Conservation (phyloP, 2,888 invertebrate species). For the Chironomus riparius region DNA sequence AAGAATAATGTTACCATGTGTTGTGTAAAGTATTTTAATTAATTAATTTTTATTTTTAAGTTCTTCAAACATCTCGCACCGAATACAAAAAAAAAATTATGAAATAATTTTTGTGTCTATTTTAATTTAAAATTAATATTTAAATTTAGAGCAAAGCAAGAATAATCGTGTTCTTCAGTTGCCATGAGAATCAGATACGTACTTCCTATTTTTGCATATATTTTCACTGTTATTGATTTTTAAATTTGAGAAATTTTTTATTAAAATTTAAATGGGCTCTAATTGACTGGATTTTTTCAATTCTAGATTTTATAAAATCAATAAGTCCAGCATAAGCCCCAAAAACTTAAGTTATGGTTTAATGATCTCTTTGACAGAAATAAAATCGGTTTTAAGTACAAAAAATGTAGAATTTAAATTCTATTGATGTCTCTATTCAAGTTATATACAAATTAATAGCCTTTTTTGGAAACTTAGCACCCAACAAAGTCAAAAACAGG, state of each 20-base stretch:
- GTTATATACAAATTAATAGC: no score
- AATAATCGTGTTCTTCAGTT: slow-evolving; percentile 25
- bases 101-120: neutral
- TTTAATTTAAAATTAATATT: neutral
- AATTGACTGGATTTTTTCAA: no score
- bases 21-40: slow-evolving; percentile 1
- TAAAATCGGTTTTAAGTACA: neutral
- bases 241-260: neutral
- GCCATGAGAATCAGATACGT: slow-evolving; percentile 14
- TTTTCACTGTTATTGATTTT: neutral
- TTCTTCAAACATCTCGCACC: neutral
- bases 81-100: neutral
- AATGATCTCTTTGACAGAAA: neutral
- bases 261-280: no score
- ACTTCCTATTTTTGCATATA: neutral
- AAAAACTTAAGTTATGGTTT: neutral
- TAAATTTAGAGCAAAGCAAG: neutral
- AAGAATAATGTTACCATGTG: neutral
- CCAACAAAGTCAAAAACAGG: no score
- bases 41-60: neutral
- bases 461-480: no score
- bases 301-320: no score
- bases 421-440: neutral
- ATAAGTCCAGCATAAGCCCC: no score
- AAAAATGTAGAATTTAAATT: neutral